Evolutionary conservation across 1,140 invertebrate genomes (phyloP), one percentile per base, ranked within the genome.

Genomic region (Drosophila kepulauana): DNA sequence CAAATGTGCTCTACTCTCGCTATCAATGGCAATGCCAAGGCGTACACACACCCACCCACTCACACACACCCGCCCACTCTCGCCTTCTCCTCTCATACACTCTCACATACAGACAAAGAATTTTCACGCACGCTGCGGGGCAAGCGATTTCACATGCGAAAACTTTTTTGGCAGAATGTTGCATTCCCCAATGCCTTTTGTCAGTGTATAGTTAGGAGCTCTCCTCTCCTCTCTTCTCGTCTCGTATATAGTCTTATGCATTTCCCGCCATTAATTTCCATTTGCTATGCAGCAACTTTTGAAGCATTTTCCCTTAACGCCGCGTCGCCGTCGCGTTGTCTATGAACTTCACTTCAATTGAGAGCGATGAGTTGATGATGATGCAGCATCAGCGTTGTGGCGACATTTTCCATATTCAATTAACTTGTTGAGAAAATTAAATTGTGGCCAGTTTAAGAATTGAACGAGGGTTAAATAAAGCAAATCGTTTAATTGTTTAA

Each of bases 401-500:
- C 10, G 48, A 63, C 61, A 52, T 68, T 49, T 57, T 56, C 57
- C 57, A 45, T 59, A 62, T 41, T 62, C 57, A 74, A 74, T 74
- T 74, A 56, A 56, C 11, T 62, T 48, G 49, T 41, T 59, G 65
- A 56, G 13, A 28, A 41, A 41, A 69, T 74, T 49, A 49, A 69
- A 69, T 69, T 56, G 66, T 62, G 58, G 13, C 33, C 59, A 71
- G 59, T 62, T 74, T 57, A 46, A 75, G 62, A 25, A 63, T 41
- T 58, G 51, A 51, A 75, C 52, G 43, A 61, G 59, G 58, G 66
- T 64, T 71, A 75, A 71, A 51, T 38, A 63, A 75, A 71, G 41
- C 73, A 58, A 75, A 64, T 58, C 59, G 45, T 57, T 75, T 71
- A 63, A 75, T 70, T 70, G 46, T 63, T 70, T 75, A 43, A 75